These are phyloP conservation scores for Agrotis ipsilon DNA, from an alignment of 2,888 invertebrate genomes.

Conservation along the genomic window DNA sequence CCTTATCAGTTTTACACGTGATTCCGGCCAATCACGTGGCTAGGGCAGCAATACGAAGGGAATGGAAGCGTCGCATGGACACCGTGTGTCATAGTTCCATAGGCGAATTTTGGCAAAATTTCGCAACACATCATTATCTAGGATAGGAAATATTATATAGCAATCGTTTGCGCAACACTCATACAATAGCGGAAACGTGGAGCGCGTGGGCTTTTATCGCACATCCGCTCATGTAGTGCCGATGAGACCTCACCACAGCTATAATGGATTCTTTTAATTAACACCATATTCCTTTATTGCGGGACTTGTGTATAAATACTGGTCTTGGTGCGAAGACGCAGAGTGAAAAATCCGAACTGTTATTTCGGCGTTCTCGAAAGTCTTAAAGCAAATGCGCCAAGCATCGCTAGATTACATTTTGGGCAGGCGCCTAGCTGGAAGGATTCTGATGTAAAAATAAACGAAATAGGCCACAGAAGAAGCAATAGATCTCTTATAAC, in stretches of 20 bases:
- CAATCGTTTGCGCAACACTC: constrained; percentile 72
- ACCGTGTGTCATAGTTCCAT: neutral
- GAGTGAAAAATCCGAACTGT: neutral
- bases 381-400: constrained; percentile 22
- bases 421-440: no score
- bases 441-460: neutral
- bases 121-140: constrained; percentile 85
- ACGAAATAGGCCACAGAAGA: no score
- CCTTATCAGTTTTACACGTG: constrained; percentile 7
- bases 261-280: constrained; percentile 66
- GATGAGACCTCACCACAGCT: constrained; percentile 57
- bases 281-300: constrained; percentile 29
- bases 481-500: neutral
- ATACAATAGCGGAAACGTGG: constrained; percentile 50
- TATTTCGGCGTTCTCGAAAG: neutral
- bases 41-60: neutral
- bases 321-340: neutral
- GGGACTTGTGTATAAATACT: neutral
- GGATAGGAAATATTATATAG: constrained; percentile 76
- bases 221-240: constrained; percentile 69
- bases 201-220: constrained; percentile 70
- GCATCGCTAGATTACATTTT: neutral
- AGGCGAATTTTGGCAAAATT: constrained; percentile 82
- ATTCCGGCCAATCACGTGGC: neutral
- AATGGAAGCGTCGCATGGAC: neutral